These are phyloP conservation scores for Athalia cordata DNA, from an alignment of 2,888 invertebrate species.

Conservation along the genomic window DNA sequence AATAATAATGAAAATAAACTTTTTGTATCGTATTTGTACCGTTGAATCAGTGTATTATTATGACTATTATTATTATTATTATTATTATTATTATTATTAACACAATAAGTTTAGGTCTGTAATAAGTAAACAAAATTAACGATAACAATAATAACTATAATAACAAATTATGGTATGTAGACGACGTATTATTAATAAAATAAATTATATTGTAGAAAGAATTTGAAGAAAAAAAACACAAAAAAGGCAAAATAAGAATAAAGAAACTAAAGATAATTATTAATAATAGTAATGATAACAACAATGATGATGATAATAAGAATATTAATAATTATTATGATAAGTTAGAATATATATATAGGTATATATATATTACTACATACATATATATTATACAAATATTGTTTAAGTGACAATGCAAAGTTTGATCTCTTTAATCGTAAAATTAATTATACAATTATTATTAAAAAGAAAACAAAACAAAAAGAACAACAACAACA, in stretches of 20 bases:
- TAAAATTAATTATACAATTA: constrained; percentile 55
- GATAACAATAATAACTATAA: too few relatives aligned
- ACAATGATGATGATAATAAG: too few relatives aligned
- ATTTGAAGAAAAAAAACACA: too few relatives aligned
- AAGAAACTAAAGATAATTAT: too few relatives aligned
- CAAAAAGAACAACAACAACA: constrained; percentile 46
- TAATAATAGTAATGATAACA: too few relatives aligned
- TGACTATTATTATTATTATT: constrained; percentile 8
- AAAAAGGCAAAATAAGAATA: not conserved
- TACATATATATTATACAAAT: constrained; percentile 48
- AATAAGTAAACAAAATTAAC: too few relatives aligned
- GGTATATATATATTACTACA: too few relatives aligned
- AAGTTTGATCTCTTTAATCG: constrained; percentile 69
- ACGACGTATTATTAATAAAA: too few relatives aligned
- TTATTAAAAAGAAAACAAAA: constrained; percentile 48
- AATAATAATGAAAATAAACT: not conserved
- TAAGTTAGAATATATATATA: constrained; percentile 47
- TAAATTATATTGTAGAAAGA: too few relatives aligned
- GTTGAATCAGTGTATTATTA: not conserved
- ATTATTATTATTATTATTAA: constrained; percentile 4
- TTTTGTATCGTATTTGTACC: not conserved
- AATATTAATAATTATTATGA: not conserved
- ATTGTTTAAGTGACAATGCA: constrained; percentile 63
- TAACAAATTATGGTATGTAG: too few relatives aligned
- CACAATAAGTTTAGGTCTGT: constrained; percentile 1